Conservation (phyloP, 2,113 vertebrate genomes). For the Poeciliopsis prolifica region DNA sequence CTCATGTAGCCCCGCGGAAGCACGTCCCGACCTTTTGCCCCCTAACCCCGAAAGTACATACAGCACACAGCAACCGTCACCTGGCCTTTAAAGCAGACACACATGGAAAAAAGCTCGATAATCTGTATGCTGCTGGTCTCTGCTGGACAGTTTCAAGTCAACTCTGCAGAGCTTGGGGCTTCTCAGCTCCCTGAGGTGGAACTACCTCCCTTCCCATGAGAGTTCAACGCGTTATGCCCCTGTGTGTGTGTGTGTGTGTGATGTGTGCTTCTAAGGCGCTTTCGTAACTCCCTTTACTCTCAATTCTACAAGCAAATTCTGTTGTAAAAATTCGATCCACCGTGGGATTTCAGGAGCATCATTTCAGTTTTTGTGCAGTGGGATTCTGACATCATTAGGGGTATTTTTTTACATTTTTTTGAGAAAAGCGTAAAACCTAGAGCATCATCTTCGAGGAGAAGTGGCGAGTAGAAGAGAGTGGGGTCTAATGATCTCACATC, state of each 20-base stretch:
- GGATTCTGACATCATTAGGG: neutral
- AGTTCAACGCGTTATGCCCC: slow-evolving; percentile 31
- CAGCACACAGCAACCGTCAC: slow-evolving; percentile 3
- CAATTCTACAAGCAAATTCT: slow-evolving; percentile 11
- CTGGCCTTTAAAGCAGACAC: neutral
- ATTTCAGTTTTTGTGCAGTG: neutral
- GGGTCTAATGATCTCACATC: no score
- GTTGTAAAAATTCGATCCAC: slow-evolving; percentile 24
- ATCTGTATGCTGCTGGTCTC: slow-evolving; percentile 55
- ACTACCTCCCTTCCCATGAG: slow-evolving; percentile 46
- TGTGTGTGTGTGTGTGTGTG: slow-evolving; percentile 23
- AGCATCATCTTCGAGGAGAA: neutral
- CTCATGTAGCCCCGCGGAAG: neutral
- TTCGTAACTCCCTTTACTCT: slow-evolving; percentile 17
- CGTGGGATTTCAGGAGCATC: slow-evolving; percentile 33
- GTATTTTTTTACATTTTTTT: neutral
- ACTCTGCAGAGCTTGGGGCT: slow-evolving; percentile 39
- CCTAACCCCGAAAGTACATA: slow-evolving; percentile 3
- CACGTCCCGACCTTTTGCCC: slow-evolving; percentile 21
- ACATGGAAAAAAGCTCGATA: neutral
- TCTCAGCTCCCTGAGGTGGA: slow-evolving; percentile 68
- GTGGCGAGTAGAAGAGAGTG: no score
- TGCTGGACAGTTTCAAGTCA: slow-evolving; percentile 9
- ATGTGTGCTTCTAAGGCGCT: slow-evolving; percentile 13
- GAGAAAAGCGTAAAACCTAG: neutral